These are phyloP conservation scores for Epinotia brunnichana DNA, from an alignment of 2,888 invertebrate species.

Conservation along the genomic window DNA sequence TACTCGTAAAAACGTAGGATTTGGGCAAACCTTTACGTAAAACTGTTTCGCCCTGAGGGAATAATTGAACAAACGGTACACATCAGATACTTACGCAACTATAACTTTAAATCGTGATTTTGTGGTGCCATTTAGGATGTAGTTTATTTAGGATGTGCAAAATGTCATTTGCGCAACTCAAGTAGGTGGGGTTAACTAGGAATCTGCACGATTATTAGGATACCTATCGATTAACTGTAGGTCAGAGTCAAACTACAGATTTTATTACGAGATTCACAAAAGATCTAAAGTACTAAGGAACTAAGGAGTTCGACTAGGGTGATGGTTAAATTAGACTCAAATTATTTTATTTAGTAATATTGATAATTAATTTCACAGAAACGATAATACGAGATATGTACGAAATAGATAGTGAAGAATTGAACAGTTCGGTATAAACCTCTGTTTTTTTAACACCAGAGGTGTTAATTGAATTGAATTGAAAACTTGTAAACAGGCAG, in stretches of 20 bases:
- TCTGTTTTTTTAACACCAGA: too few relatives aligned
- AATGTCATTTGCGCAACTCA: conserved; percentile 38
- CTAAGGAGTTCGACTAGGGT: too few relatives aligned
- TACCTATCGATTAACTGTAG: conserved; percentile 28
- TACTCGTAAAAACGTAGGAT: conserved; percentile 11
- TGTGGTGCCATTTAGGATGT: conserved; percentile 38
- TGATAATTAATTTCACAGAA: too few relatives aligned
- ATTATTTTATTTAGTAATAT: too few relatives aligned
- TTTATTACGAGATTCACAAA: conserved; percentile 1
- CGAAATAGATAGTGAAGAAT: too few relatives aligned
- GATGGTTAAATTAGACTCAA: too few relatives aligned
- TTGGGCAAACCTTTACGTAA: conserved; percentile 15
- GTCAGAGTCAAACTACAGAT: conserved; percentile 1
- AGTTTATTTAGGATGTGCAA: conserved; percentile 38
- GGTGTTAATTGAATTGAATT: too few relatives aligned
- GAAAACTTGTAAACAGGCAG: too few relatives aligned
- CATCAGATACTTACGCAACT: conserved; percentile 33
- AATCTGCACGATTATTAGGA: conserved; percentile 25
- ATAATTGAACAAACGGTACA: conserved; percentile 41
- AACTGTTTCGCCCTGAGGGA: conserved; percentile 34
- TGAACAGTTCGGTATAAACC: too few relatives aligned
- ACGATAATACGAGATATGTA: too few relatives aligned
- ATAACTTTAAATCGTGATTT: conserved; percentile 42
- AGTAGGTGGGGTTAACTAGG: conserved; percentile 14
- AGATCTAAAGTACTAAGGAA: neutral